phyloP scores from a whole-genome alignment of 2,888 invertebrate species.

The Zeuzera pyrina region DNA sequence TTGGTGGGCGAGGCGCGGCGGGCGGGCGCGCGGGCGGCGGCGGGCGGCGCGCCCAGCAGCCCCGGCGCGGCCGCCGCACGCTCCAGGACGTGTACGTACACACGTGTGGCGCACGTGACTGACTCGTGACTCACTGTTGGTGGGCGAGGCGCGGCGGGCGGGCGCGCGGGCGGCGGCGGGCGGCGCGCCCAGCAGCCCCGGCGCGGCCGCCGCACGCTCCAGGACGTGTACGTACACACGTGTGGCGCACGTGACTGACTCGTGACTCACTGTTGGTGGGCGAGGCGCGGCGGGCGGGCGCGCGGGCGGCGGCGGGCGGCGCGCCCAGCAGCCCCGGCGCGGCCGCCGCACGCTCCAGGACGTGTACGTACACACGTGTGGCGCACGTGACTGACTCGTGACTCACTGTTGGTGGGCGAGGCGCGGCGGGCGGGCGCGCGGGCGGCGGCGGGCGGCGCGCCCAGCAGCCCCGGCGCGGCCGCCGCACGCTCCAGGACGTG shows the following conservation, averaged over 20 bases:
- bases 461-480: not conserved
- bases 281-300: conserved; percentile 15
- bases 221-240: not conserved
- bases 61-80: not conserved
- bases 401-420: not conserved
- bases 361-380: not conserved
- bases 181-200: not conserved
- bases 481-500: conserved; percentile 27
- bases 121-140: conserved; percentile 56
- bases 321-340: not conserved
- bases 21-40: not conserved
- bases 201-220: not conserved
- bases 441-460: not conserved
- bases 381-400: not conserved
- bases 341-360: not conserved
- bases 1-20: not conserved
- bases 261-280: conserved; percentile 12
- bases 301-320: not conserved
- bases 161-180: not conserved
- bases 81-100: not conserved
- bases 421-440: not conserved
- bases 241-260: not conserved
- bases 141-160: conserved; percentile 37
- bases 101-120: not conserved
- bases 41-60: not conserved